A percentile compares a stretch with the other conserved stretches of the same genome.
Conservation (phyloP, 2,113 vertebrate genomes). For the Candoia aspera region DNA sequence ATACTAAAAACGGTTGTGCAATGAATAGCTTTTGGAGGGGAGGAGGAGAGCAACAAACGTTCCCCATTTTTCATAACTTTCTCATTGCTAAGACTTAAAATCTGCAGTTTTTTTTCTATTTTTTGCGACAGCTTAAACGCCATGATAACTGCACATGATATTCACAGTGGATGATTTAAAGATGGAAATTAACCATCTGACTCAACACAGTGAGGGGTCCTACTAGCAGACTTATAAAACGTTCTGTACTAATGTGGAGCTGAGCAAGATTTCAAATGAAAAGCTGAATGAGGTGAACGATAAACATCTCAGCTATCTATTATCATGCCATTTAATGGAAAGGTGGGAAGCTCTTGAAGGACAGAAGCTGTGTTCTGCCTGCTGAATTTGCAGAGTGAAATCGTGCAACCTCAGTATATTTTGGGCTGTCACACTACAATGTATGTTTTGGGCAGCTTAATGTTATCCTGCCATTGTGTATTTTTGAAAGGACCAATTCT, state of each 20-base stretch:
- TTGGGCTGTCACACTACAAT: slow-evolving; percentile 48
- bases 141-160: not conserved
- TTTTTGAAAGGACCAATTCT: slow-evolving; percentile 40
- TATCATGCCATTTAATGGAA: slow-evolving; percentile 52
- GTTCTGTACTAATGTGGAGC: slow-evolving; percentile 2
- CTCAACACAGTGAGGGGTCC: slow-evolving; percentile 9
- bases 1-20: not conserved
- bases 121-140: not conserved
- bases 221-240: slow-evolving; percentile 11
- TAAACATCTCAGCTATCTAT: slow-evolving; percentile 38
- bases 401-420: slow-evolving; percentile 43
- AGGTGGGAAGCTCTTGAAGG: slow-evolving; percentile 37
- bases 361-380: slow-evolving; percentile 35
- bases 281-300: slow-evolving; percentile 32
- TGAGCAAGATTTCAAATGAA: slow-evolving; percentile 27
- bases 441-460: slow-evolving; percentile 38
- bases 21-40: not conserved
- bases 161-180: not conserved
- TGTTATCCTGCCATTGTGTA: slow-evolving; percentile 18
- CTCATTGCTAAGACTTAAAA: not conserved
- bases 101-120: not conserved
- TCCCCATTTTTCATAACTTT: slow-evolving; percentile 5
- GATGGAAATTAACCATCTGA: slow-evolving; percentile 2
- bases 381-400: slow-evolving; percentile 44
- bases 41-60: not conserved